Base-by-base conservation (phyloP, 1,140 invertebrate genomes). In the Asobara japonica region DNA sequence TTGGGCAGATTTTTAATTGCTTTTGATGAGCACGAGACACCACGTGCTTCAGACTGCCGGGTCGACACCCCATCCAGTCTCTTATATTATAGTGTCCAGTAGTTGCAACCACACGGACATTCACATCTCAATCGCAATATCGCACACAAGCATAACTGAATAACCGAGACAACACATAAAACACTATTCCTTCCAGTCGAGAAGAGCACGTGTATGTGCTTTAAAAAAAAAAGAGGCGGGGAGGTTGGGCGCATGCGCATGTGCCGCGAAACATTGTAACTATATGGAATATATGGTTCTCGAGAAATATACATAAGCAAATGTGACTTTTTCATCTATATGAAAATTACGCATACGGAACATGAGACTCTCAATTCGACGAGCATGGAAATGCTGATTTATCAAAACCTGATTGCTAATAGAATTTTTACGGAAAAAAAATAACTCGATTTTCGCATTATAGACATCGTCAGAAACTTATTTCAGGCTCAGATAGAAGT, bases 31-130 rank as follows among this genome's bases (percentile, higher is more conserved):
- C 48, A 36, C 22, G 18, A 48, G 41, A 27, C 38, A 70, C 71
- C 79, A 81, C 75, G 78, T 81, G 79, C 72, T 36, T 69, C 74
- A 81, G 75, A 80, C 76, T 79, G 74, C n/a, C 67, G 72, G 74
- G 76, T 81, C 73, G 80, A 74, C 78, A 81, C 75, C 71, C 77
- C 71, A 71, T 65, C 48, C 51, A 51, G 16, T 60, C 76, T 72
- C 74, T 80, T 76, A 80, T 82, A 82, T n/a, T n/a, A n/a, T n/a
- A n/a, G n/a, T n/a, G n/a, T n/a, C n/a, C 76, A 73, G 45, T 38
- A 27, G 13, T 25, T 38, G 65, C 31, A 18, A 8, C 29, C 38
- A 68, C 27, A 4, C 29, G n/a, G 41, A 56, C 65, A 48, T 10
- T 25, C 27, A 11, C 36, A 41, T 27, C 30, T 22, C 68, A 41